A percentile compares a stretch with the other conserved stretches of the same genome.
phyloP scores from a whole-genome alignment of 2,888 invertebrate species.

The Chymomyza fuscimana region DNA sequence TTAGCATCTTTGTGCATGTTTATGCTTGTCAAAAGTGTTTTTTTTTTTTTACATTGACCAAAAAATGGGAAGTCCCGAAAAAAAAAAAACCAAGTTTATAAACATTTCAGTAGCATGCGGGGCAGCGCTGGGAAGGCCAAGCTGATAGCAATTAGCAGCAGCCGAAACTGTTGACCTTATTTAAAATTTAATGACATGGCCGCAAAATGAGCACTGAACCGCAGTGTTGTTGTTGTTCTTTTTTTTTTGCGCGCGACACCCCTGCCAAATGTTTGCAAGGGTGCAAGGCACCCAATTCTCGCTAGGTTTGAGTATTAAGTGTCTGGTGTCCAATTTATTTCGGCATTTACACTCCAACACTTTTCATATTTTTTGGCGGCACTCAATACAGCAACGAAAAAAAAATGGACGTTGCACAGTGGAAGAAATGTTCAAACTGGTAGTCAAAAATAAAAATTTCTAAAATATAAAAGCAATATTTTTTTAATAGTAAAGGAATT shows the following conservation, averaged over 20 bases:
- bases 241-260: background rate
- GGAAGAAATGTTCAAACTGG: no score
- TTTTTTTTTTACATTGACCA: conserved; percentile 62
- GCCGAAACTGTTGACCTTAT: conserved; percentile 54
- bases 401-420: background rate
- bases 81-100: conserved; percentile 41
- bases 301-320: background rate
- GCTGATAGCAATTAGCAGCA: conserved; percentile 58
- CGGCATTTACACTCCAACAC: background rate
- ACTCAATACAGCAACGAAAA: background rate
- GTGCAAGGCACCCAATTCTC: conserved; percentile 23
- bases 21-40: conserved; percentile 43
- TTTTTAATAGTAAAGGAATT: no score
- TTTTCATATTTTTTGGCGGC: background rate
- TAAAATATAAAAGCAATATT: no score
- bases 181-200: conserved; percentile 56
- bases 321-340: background rate
- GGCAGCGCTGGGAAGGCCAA: background rate
- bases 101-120: conserved; percentile 18
- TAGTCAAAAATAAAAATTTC: no score
- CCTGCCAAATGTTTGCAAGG: conserved; percentile 1
- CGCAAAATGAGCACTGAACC: conserved; percentile 24
- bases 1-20: background rate
- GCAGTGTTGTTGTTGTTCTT: background rate
- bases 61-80: conserved; percentile 27